Conservation (phyloP, 1,140 invertebrate genomes). For the Eupristina koningsbergeri region DNA sequence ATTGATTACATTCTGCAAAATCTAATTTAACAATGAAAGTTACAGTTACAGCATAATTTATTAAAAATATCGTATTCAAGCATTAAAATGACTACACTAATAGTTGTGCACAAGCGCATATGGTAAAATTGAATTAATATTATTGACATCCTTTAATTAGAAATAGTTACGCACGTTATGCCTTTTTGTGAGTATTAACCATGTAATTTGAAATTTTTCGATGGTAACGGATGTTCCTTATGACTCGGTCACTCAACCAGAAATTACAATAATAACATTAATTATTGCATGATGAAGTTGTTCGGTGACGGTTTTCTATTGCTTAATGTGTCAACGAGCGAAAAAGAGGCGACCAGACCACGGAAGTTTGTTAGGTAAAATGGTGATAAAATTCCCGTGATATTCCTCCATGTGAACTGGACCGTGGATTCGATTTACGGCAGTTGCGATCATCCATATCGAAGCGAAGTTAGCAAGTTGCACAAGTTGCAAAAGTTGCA, state of each 20-base stretch:
- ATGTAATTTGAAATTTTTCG: too few species aligned
- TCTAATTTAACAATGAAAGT: too few species aligned
- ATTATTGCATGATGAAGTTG: not conserved
- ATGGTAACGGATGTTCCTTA: not conserved
- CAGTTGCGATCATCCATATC: conserved; percentile 51
- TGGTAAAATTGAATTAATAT: too few species aligned
- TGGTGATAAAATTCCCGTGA: conserved; percentile 18
- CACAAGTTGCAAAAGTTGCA: too few species aligned
- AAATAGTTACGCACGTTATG: too few species aligned
- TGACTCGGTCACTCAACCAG: not conserved
- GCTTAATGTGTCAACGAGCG: not conserved
- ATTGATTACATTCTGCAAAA: too few species aligned
- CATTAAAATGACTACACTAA: too few species aligned
- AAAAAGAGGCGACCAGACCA: not conserved
- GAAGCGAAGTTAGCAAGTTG: conserved; percentile 43
- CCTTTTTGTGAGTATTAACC: too few species aligned
- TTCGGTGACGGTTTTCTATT: not conserved
- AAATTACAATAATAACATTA: not conserved
- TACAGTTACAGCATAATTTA: too few species aligned
- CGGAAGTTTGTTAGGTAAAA: not conserved
- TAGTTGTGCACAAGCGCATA: too few species aligned
- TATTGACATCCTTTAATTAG: too few species aligned
- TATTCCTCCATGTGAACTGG: conserved; percentile 23
- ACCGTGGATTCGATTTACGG: conserved; percentile 47
- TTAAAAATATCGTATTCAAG: too few species aligned